Evolutionary conservation across 37 sponge, comb jelly and placozoan species (phyloP).

Genomic region (Geodia barretti): DNA sequence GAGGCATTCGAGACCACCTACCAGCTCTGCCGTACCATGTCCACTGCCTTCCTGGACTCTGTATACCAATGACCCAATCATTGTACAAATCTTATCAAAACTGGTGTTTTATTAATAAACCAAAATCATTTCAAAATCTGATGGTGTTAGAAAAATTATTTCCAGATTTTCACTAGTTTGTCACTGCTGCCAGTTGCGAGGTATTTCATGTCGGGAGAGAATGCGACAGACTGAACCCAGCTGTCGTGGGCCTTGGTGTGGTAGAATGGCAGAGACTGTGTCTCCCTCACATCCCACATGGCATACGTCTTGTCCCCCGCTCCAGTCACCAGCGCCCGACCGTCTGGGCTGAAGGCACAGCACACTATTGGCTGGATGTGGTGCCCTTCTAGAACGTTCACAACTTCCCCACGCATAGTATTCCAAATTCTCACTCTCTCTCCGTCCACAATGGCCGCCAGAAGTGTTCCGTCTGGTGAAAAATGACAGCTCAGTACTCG

Average conservation of each 20-base stretch:
- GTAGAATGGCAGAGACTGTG: conserved; percentile 19
- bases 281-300: conserved; percentile 49
- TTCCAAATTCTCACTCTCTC: conserved; percentile 83
- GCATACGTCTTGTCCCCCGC: conserved; percentile 70
- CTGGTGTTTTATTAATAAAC: too few relatives aligned
- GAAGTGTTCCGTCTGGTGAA: conserved; percentile 75
- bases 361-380: conserved; percentile 51
- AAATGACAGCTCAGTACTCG: conserved; percentile 69
- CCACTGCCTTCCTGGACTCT: conserved; percentile 23
- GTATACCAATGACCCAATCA: not conserved
- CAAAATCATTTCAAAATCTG: too few relatives aligned
- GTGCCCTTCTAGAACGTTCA: conserved; percentile 63
- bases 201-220: conserved; percentile 58
- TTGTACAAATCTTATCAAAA: not conserved
- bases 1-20: conserved; percentile 35
- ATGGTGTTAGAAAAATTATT: conserved; percentile 10
- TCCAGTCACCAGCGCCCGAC: conserved; percentile 58
- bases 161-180: conserved; percentile 62
- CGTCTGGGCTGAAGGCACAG: conserved; percentile 78
- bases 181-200: conserved; percentile 71
- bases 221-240: conserved; percentile 64
- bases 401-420: conserved; percentile 27
- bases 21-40: conserved; percentile 21
- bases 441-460: conserved; percentile 72
- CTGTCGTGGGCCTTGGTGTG: conserved; percentile 69